Conservation (phyloP, 1,140 invertebrate genomes). For the Idris sp. region DNA sequence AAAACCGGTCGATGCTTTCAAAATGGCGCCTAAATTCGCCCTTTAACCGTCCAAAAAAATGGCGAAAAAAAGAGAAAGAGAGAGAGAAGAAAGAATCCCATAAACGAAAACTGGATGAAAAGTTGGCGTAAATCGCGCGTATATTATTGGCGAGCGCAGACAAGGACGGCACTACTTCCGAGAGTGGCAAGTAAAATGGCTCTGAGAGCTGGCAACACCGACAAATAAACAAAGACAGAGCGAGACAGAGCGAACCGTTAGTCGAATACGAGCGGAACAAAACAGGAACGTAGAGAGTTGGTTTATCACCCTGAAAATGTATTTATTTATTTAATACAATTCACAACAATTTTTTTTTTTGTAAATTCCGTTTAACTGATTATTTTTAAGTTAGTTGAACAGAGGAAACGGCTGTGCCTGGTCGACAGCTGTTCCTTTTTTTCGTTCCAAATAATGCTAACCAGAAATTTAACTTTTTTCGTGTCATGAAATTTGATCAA, state of each 20-base stretch:
- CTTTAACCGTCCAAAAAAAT: slow-evolving; percentile 1
- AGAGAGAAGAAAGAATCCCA: not conserved
- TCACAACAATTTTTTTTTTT: not conserved
- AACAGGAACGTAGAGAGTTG: slow-evolving; percentile 42
- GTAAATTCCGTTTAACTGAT: no score
- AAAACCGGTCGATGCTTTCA: no score
- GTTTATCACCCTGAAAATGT: slow-evolving; percentile 26
- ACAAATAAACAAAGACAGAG: slow-evolving; percentile 36
- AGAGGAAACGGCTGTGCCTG: no score
- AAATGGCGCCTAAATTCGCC: not conserved
- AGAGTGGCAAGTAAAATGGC: slow-evolving; percentile 48
- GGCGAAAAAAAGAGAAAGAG: not conserved
- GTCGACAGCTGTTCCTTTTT: no score
- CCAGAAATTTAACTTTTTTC: no score
- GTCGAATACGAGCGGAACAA: slow-evolving; percentile 65
- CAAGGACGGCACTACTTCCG: slow-evolving; percentile 39
- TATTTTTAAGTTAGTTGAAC: no score
- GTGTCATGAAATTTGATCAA: no score
- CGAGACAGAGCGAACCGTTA: slow-evolving; percentile 64
- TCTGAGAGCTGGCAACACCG: slow-evolving; percentile 38
- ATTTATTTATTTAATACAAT: no score
- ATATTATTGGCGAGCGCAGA: slow-evolving; percentile 45
- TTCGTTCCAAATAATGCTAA: no score
- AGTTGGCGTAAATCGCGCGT: slow-evolving; percentile 41
- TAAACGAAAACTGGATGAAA: slow-evolving; percentile 33